phyloP scores from a whole-genome alignment of 1,140 invertebrate genomes.

The Plodia interpunctella region DNA sequence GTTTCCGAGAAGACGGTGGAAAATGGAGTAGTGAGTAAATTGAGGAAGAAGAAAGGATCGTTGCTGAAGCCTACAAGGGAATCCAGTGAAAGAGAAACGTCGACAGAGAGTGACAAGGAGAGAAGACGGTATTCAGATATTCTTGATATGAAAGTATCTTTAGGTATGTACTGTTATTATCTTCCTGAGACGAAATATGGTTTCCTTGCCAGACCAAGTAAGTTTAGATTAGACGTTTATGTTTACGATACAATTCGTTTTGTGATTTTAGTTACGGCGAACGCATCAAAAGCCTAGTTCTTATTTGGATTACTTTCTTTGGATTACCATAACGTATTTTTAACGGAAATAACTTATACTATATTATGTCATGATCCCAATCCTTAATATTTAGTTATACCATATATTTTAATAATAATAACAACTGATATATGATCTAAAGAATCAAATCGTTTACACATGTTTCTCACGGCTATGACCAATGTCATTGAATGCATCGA shows the following conservation, averaged over 20 bases:
- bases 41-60: constrained; percentile 55
- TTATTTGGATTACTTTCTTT: no score
- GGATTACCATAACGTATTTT: no score
- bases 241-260: not conserved
- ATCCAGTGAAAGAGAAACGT: constrained; percentile 68
- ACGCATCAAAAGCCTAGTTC: not conserved
- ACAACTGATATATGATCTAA: not conserved
- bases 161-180: constrained; percentile 47
- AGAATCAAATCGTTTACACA: not conserved
- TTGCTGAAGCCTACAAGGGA: constrained; percentile 58
- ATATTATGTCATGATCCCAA: no score
- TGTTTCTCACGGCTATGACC: not conserved
- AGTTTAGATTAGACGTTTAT: not conserved
- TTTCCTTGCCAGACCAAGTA: constrained; percentile 33
- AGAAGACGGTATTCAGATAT: constrained; percentile 66
- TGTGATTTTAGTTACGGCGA: constrained; percentile 7
- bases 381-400: no score
- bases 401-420: no score
- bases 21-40: constrained; percentile 51
- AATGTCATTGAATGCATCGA: not conserved
- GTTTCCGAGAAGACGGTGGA: constrained; percentile 49
- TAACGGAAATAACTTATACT: no score
- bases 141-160: constrained; percentile 62
- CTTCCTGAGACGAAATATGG: constrained; percentile 1
- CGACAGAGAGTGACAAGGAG: constrained; percentile 66